Evolutionary conservation across 2,113 vertebrate species (phyloP), one percentile per base, ranked within the genome.

Genomic region (Pseudonaja textilis): DNA sequence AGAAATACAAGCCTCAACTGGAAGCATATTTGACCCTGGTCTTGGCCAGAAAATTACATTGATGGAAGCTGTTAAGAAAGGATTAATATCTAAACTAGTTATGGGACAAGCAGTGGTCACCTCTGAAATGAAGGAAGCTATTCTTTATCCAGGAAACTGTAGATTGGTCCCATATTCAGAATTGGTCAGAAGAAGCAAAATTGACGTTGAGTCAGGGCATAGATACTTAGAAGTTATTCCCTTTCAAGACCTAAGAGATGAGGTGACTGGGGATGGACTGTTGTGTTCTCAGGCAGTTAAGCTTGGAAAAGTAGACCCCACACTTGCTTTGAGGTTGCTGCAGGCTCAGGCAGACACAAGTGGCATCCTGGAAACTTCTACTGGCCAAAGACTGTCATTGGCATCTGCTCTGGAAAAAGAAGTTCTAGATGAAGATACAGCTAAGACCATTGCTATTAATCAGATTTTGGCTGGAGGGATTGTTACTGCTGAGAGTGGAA

Each of bases 201-300:
- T 99, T 69, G 99, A 99, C 91, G 93, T 99, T 23, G 97, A 98
- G 22, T 98, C 98, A 29, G 99, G 99, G 22, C 97, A 98, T 93
- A 98, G 98, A 91, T 99, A 99, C 87, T 96, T 99, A 91, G 98
- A 99, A 94, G 97, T 98, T 54, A 97, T 97, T 95, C 98, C 98
- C 61, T 98, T 99, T 94, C 95, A 95, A 61, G 98, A 98, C 55
- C 25, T 99, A 96, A 93, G 20, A 94, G 97, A 98, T 57, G 93
- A 96, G 81, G 87, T 54, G n/a, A 97, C 96, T 0, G 95, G 96
- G 90, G 74, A 81, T 18, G 92, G 45, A 1, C 94, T 99, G 87
- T 97, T 96, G 0, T 94, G 98, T 4, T 94, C 97, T 3, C 96
- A 98, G 94, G 99, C 99, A 0, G 14, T 98, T 87, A 96, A 95